phyloP scores from a whole-genome alignment of 2,888 invertebrate genomes.

The Patella pellucida region DNA sequence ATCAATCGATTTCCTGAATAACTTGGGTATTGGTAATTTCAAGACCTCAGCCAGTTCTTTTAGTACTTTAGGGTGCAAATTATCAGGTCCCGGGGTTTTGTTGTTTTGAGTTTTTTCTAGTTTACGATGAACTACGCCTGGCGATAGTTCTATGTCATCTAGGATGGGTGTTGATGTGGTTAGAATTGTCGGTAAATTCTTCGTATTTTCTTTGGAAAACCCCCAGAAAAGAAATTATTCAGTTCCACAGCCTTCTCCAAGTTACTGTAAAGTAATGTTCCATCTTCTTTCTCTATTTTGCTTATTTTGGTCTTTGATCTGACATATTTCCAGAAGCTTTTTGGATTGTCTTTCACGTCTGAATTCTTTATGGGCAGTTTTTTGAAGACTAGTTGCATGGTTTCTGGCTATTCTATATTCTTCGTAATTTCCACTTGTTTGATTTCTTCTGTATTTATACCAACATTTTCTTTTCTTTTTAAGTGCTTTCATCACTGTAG shows the following conservation, averaged over 20 bases:
- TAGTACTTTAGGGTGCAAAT: too few species aligned
- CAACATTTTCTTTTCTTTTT: not conserved
- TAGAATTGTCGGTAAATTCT: not conserved
- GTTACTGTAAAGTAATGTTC: not conserved
- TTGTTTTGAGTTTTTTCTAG: not conserved
- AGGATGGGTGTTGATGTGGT: too few species aligned
- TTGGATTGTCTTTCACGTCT: not conserved
- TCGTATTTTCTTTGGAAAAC: constrained; percentile 8
- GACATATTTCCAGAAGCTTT: not conserved
- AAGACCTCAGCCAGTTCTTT: constrained; percentile 13
- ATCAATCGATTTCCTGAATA: constrained; percentile 9
- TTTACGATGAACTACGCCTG: not conserved
- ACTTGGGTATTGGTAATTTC: not conserved
- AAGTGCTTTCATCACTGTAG: not conserved
- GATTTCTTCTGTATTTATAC: too few species aligned
- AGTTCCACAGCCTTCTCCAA: constrained; percentile 9
- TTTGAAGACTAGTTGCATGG: too few species aligned
- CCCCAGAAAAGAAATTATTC: constrained; percentile 17
- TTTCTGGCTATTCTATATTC: constrained; percentile 1
- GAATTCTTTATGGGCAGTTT: too few species aligned
- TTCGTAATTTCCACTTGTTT: not conserved
- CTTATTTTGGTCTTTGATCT: not conserved
- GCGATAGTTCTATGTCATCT: not conserved
- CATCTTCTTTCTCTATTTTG: not conserved
- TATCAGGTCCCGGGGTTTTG: not conserved